These are phyloP conservation scores for Macrobrachium rosenbergii DNA, from an alignment of 1,140 invertebrate species.

Conservation along the genomic window DNA sequence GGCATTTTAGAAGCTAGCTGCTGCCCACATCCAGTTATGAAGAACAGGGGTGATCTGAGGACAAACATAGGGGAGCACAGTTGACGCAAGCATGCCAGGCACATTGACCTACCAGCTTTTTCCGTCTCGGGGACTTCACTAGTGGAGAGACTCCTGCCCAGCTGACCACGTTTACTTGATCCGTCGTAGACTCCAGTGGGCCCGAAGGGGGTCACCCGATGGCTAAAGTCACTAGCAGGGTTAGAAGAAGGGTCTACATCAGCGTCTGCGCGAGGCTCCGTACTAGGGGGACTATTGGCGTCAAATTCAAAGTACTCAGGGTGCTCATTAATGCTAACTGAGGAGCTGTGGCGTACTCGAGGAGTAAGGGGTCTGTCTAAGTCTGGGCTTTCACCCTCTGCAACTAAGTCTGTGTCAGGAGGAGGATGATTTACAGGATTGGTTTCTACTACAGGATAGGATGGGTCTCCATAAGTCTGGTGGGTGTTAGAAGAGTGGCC, in stretches of 20 bases:
- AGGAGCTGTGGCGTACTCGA: conserved; percentile 66
- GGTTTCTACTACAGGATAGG: conserved; percentile 56
- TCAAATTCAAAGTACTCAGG: conserved; percentile 71
- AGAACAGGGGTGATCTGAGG: conserved; percentile 23
- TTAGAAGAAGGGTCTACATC: conserved; percentile 68
- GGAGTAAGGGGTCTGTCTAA: conserved; percentile 63
- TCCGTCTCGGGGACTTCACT: conserved; percentile 85
- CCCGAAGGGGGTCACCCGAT: conserved; percentile 64
- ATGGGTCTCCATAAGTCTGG: conserved; percentile 51
- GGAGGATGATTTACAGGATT: conserved; percentile 50
- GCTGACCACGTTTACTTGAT: conserved; percentile 76
- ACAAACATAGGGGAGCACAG: conserved; percentile 49
- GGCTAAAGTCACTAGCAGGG: conserved; percentile 69
- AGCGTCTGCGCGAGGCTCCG: conserved; percentile 67
- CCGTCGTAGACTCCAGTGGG: conserved; percentile 67
- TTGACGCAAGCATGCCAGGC: conserved; percentile 52
- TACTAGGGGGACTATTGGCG: conserved; percentile 68
- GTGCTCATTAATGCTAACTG: conserved; percentile 71
- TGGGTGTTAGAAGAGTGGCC: conserved; percentile 52
- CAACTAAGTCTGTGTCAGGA: conserved; percentile 52
- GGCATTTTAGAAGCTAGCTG: conserved; percentile 46
- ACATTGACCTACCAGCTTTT: conserved; percentile 79
- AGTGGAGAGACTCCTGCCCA: conserved; percentile 85
- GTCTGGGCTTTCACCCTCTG: conserved; percentile 52
- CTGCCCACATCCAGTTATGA: conserved; percentile 51